Percentiles rank a stretch among this genome's conserved stretches.
Conservation (phyloP, 2,113 vertebrate species). For the Epinephelus moara region DNA sequence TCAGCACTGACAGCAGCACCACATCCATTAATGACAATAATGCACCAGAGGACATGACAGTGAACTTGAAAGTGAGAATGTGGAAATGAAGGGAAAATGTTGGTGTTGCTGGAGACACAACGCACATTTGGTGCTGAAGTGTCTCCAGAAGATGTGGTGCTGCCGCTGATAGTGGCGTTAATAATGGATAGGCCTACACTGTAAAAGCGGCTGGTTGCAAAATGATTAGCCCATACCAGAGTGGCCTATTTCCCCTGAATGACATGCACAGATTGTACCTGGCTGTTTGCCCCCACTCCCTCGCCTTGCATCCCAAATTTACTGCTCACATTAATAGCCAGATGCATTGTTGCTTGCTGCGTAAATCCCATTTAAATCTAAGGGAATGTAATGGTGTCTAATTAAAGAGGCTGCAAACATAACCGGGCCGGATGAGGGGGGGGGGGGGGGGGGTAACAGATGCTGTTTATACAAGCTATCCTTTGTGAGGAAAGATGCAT, state of each 20-base stretch:
- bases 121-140: slow-evolving; percentile 56
- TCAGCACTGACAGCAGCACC: slow-evolving; percentile 36
- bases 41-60: slow-evolving; percentile 54
- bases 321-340: slow-evolving; percentile 3
- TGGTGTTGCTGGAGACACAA: slow-evolving; percentile 46
- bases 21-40: slow-evolving; percentile 59
- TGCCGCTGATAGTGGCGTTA: slow-evolving; percentile 64
- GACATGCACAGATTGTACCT: slow-evolving; percentile 62
- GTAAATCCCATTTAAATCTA: slow-evolving; percentile 54
- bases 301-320: neutral
- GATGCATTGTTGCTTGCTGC: slow-evolving; percentile 9
- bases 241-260: slow-evolving; percentile 74
- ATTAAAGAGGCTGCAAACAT: slow-evolving; percentile 64
- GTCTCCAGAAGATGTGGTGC: slow-evolving; percentile 55
- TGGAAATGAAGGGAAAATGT: slow-evolving; percentile 12
- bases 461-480: slow-evolving; percentile 58
- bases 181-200: slow-evolving; percentile 76
- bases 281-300: slow-evolving; percentile 14
- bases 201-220: slow-evolving; percentile 65
- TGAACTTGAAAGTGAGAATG: slow-evolving; percentile 56
- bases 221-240: slow-evolving; percentile 67
- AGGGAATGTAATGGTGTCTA: slow-evolving; percentile 68
- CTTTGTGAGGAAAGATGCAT: slow-evolving; percentile 66
- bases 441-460: neutral
- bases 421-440: slow-evolving; percentile 44